These are phyloP conservation scores for Ammospiza caudacuta DNA, from an alignment of 2,113 vertebrate species.

Conservation along the genomic window DNA sequence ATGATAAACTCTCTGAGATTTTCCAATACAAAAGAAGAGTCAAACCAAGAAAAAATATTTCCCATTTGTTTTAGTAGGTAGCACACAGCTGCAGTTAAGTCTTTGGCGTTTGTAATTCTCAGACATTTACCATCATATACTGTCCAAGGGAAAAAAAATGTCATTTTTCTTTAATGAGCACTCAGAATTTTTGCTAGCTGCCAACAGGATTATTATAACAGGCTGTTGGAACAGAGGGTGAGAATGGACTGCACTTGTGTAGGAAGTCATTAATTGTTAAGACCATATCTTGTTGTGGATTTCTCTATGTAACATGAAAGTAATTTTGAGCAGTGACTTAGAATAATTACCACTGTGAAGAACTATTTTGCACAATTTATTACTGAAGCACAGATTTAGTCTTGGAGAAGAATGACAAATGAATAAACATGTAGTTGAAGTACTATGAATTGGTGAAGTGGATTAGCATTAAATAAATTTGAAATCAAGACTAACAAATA, in stretches of 20 bases:
- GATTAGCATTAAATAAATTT: slow-evolving; percentile 33
- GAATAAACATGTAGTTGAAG: slow-evolving; percentile 15
- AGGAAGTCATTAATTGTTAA: slow-evolving; percentile 63
- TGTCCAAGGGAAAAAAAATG: not conserved
- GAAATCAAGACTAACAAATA: slow-evolving; percentile 56
- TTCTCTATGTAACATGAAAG: slow-evolving; percentile 34
- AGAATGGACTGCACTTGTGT: slow-evolving; percentile 42
- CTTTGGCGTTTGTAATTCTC: slow-evolving; percentile 32
- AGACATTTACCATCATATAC: not conserved
- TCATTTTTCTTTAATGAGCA: slow-evolving; percentile 49
- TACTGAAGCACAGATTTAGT: not conserved
- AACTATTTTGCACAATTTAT: slow-evolving; percentile 16
- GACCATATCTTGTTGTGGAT: slow-evolving; percentile 37
- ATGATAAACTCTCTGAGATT: slow-evolving; percentile 3
- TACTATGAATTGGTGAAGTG: slow-evolving; percentile 13
- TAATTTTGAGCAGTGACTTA: not conserved
- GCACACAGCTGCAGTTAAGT: not conserved
- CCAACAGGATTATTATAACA: slow-evolving; percentile 57
- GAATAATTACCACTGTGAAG: not conserved
- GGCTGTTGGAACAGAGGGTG: slow-evolving; percentile 38
- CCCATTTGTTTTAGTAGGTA: slow-evolving; percentile 37
- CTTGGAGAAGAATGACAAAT: slow-evolving; percentile 11
- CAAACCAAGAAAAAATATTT: slow-evolving; percentile 35
- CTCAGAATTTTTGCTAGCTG: slow-evolving; percentile 35
- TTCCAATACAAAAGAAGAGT: slow-evolving; percentile 34